phyloP scores from a whole-genome alignment of 2,888 invertebrate genomes.

The Opisthograptis luteolata region DNA sequence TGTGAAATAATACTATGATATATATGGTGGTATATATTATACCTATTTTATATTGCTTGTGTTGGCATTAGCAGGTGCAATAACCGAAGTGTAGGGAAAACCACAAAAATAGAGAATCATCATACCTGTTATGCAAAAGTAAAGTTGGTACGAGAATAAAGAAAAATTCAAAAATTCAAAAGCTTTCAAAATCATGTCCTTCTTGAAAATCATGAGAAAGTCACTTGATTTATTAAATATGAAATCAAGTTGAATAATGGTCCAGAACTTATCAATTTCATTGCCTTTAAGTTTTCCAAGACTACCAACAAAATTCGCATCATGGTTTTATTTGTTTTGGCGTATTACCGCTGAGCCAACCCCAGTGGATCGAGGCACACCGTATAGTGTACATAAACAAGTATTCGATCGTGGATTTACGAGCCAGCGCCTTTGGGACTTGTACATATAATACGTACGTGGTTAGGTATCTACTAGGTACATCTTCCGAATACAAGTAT shows the following conservation, averaged over 20 bases:
- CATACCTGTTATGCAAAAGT: too few species aligned
- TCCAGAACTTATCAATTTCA: constrained; percentile 7
- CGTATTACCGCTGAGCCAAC: constrained; percentile 18
- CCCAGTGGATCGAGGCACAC: constrained; percentile 39
- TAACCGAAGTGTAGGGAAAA: too few species aligned
- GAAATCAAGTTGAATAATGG: not conserved
- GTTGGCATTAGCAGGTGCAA: too few species aligned
- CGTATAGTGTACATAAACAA: constrained; percentile 51
- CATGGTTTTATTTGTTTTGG: constrained; percentile 21
- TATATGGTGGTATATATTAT: too few species aligned
- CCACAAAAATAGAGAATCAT: too few species aligned
- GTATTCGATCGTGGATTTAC: constrained; percentile 53
- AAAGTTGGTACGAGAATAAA: too few species aligned
- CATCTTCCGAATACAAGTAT: not conserved
- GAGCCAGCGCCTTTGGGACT: constrained; percentile 46
- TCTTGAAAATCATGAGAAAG: not conserved
- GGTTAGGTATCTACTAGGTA: not conserved
- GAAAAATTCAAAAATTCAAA: too few species aligned
- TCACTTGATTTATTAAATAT: not conserved
- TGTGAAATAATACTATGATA: too few species aligned
- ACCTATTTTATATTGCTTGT: too few species aligned
- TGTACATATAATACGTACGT: not conserved
- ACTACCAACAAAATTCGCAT: constrained; percentile 14
- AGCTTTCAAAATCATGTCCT: too few species aligned
- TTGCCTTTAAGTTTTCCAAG: constrained; percentile 1